Base-by-base conservation (phyloP, 2,113 vertebrate species). In the Bambusicola thoracicus region DNA sequence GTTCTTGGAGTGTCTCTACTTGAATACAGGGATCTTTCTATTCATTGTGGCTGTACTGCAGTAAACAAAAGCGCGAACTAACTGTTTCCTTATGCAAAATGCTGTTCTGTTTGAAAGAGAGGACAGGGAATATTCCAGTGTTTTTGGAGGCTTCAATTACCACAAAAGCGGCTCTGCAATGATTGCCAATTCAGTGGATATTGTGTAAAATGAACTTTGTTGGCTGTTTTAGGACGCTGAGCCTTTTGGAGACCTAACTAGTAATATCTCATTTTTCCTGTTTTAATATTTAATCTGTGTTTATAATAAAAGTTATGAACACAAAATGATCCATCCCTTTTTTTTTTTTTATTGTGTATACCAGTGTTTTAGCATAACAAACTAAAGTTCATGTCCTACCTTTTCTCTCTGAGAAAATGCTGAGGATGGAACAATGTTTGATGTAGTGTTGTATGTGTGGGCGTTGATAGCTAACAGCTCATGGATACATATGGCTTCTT, bases 251-350 rank as follows among this genome's bases (percentile, higher is more conserved):
- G 44, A 14, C 40, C n/a, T 85, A 34, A 29, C 27, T 49, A 61
- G 14, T 49, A 32, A 87, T 20, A 25, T 70, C 10, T 69, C 11
- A 25, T 25, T 72, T 76, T 81, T 73, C 4, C 30, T 85, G 24
- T 66, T 41, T 32, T 89, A 73, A 55, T 93, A 85, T 93, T 92
- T 93, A 89, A 92, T 89, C 73, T 85, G 11, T 32, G 34, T 94
- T 94, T 85, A 63, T 49, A 79, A 95, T 94, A 85, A 91, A 95
- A 80, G 24, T 77, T 80, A 67, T 36, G 16, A 91, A 69, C 16
- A 86, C 30, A 74, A 91, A 58, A 25, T 67, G 69, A 8, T 49
- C 16, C 2, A 5, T 17, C 12, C 16, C 14, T 11, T 49, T 41
- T 34, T 41, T 44, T 40, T 59, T n/a, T 36, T 12, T 2, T 30